Percentiles rank a stretch among this genome's conserved stretches.
phyloP scores from a whole-genome alignment of 2,888 invertebrate genomes.

The Drosophila kuntzei region DNA sequence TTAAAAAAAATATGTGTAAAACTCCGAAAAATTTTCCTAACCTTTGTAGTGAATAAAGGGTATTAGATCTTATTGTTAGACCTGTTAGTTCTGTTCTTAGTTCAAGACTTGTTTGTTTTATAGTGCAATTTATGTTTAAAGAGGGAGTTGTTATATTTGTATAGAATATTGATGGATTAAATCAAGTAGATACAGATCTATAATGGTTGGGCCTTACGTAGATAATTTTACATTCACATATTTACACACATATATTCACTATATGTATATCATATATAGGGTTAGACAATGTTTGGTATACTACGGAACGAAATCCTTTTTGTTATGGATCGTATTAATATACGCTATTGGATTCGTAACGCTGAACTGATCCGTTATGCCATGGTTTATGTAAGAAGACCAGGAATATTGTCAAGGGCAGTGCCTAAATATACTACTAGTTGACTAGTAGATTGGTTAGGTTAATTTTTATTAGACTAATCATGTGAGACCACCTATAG shows the following conservation, averaged over 20 bases:
- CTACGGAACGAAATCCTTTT: background rate
- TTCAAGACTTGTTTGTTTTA: conserved; percentile 49
- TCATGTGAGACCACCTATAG: conserved; percentile 53
- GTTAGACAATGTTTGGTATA: conserved; percentile 1
- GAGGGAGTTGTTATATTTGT: conserved; percentile 32
- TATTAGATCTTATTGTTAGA: conserved; percentile 38
- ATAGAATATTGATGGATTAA: background rate
- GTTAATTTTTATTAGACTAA: conserved; percentile 25
- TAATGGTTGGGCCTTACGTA: conserved; percentile 21
- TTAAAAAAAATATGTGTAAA: background rate
- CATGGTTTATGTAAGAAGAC: conserved; percentile 34
- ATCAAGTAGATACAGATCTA: background rate
- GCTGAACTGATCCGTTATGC: conserved; percentile 14
- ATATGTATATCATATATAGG: background rate
- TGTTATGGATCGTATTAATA: background rate
- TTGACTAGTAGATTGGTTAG: conserved; percentile 18
- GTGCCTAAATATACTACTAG: conserved; percentile 22
- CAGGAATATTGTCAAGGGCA: conserved; percentile 20
- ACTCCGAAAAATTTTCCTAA: background rate
- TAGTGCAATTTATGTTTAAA: conserved; percentile 54
- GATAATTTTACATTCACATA: conserved; percentile 11
- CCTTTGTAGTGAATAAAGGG: background rate
- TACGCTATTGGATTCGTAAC: conserved; percentile 4
- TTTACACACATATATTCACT: conserved; percentile 16
- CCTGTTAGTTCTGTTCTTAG: conserved; percentile 49